These are phyloP conservation scores for Leptopilina clavipes DNA, from an alignment of 1,140 invertebrate species.

Conservation along the genomic window DNA sequence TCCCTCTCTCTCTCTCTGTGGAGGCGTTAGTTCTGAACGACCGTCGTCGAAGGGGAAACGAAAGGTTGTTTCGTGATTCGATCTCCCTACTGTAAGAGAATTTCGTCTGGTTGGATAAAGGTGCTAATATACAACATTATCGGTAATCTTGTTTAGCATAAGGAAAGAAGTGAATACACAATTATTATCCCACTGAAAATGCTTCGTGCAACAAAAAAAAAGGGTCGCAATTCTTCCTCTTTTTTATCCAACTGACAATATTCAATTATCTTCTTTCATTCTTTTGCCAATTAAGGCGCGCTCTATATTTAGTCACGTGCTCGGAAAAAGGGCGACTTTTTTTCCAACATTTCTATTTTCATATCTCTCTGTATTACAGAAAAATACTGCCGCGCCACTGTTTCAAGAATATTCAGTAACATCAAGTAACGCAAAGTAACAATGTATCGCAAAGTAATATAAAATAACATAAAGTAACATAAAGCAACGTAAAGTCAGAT, in stretches of 20 bases:
- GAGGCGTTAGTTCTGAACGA: constrained; percentile 27
- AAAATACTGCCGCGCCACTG: no score
- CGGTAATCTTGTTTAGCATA: constrained; percentile 31
- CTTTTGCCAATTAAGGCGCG: not conserved
- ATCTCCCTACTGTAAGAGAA: constrained; percentile 34
- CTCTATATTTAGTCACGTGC: no score
- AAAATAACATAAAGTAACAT: no score
- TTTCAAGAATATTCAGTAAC: no score
- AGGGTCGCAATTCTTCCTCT: not conserved
- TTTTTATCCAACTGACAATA: constrained; percentile 3
- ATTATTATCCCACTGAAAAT: constrained; percentile 1
- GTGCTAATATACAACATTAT: constrained; percentile 35
- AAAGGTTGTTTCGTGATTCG: constrained; percentile 34
- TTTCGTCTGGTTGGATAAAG: constrained; percentile 31
- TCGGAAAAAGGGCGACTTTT: no score
- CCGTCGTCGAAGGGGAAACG: constrained; percentile 29
- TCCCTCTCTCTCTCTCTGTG: no score
- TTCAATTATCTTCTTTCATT: not conserved
- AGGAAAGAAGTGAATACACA: constrained; percentile 23
- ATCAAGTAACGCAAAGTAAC: no score
- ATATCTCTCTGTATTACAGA: no score
- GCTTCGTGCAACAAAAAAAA: not conserved
- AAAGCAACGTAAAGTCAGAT: no score
- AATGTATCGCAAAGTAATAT: no score
- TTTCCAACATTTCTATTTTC: no score